Evolutionary conservation across 92 coral and sea anemone species (phyloP).

Genomic region (Bergia puertoricense): DNA sequence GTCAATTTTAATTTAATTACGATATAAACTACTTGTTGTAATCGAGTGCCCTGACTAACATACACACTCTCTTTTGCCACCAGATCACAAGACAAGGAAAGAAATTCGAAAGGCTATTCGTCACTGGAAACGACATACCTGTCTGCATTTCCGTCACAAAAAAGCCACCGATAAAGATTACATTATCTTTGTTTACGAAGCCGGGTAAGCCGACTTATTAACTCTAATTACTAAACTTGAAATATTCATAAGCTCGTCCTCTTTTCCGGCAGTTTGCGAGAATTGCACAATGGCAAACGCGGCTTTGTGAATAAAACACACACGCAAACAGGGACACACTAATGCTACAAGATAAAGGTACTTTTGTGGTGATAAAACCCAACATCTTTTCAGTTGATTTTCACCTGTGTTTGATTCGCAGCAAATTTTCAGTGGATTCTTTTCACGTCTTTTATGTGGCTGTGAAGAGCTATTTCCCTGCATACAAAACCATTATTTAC

Average conservation of each 20-base stretch:
- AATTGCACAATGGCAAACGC: conserved; percentile 40
- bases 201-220: conserved; percentile 77
- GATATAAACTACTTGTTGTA: conserved; percentile 63
- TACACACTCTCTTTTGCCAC: conserved; percentile 30
- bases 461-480: conserved; percentile 39
- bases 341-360: conserved; percentile 23
- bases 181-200: conserved; percentile 89
- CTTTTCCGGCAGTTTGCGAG: conserved; percentile 43
- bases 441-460: conserved; percentile 21
- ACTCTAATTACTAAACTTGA: conserved; percentile 34
- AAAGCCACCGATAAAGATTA: conserved; percentile 81
- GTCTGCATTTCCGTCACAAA: conserved; percentile 91
- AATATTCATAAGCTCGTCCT: conserved; percentile 42
- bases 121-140: conserved; percentile 92
- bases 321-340: conserved; percentile 38
- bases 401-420: conserved; percentile 34
- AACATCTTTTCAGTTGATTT: conserved; percentile 21
- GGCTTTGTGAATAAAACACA: conserved; percentile 33
- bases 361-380: conserved; percentile 30
- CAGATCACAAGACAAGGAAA: conserved; percentile 71
- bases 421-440: conserved; percentile 24
- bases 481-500: conserved; percentile 42
- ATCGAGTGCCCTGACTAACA: conserved; percentile 44
- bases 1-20: conserved; percentile 83
- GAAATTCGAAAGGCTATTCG: conserved; percentile 87